Conservation (phyloP, 1,140 invertebrate genomes). For the Nymphalis io region DNA sequence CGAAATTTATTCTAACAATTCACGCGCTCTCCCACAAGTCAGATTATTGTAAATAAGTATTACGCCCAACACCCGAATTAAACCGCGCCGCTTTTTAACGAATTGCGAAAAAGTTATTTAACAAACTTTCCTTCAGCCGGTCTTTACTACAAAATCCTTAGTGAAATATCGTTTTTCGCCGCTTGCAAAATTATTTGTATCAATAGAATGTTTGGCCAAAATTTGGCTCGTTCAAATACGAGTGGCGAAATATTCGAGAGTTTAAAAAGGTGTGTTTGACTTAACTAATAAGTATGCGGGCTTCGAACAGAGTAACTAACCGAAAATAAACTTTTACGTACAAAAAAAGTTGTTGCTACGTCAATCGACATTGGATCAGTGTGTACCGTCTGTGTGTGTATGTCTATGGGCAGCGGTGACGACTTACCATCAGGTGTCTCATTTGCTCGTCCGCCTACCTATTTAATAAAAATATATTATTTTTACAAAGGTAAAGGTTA, state of each 20-base stretch:
- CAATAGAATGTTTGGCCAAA: conserved; percentile 72
- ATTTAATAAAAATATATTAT: no score
- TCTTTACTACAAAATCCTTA: conserved; percentile 56
- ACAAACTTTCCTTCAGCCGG: conserved; percentile 57
- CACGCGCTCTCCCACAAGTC: conserved; percentile 67
- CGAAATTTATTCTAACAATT: conserved; percentile 76
- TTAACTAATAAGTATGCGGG: conserved; percentile 74
- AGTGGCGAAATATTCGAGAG: conserved; percentile 58
- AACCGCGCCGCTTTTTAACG: conserved; percentile 73
- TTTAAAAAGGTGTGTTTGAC: conserved; percentile 78
- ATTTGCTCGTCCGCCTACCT: no score
- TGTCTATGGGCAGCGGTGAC: no score
- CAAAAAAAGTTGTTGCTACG: not conserved
- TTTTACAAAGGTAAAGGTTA: no score
- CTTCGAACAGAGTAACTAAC: conserved; percentile 29
- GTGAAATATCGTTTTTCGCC: conserved; percentile 71
- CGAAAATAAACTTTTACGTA: conserved; percentile 6
- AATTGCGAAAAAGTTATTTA: conserved; percentile 75
- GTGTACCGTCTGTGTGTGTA: no score
- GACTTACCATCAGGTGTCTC: no score
- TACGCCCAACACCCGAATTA: conserved; percentile 70
- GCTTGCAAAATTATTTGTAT: conserved; percentile 71
- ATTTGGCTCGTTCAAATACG: conserved; percentile 69
- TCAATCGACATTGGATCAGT: not conserved
- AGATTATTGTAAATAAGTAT: conserved; percentile 80